These are phyloP conservation scores for Passer montanus DNA, from an alignment of 2,113 vertebrate genomes.

Conservation along the genomic window DNA sequence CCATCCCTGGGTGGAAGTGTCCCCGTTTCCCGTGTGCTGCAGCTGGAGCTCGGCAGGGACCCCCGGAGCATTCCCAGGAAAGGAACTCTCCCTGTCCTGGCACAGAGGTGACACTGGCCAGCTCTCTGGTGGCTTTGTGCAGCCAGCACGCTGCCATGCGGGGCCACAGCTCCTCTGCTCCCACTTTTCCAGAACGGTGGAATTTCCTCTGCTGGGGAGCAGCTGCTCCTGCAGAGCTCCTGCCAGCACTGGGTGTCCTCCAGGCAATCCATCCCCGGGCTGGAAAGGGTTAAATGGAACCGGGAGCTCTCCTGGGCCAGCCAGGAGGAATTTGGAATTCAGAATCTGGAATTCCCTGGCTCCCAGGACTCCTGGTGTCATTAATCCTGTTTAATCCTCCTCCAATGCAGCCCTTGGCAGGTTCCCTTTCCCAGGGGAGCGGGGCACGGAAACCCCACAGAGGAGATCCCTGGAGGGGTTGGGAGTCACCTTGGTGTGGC, in stretches of 20 bases:
- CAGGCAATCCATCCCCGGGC: neutral
- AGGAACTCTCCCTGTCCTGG: neutral
- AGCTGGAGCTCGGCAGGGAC: neutral
- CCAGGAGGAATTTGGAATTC: neutral
- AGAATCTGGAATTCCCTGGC: neutral
- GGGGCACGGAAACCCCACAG: neutral
- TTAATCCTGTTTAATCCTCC: constrained; percentile 10
- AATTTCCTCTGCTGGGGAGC: neutral
- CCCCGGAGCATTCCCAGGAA: no score
- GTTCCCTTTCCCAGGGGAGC: neutral
- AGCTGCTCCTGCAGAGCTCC: neutral
- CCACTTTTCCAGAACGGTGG: neutral
- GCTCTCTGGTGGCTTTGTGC: neutral
- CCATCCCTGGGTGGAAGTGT: neutral
- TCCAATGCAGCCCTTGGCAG: neutral
- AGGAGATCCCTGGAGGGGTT: neutral
- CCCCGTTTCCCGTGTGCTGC: rapidly evolving
- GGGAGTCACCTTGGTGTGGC: neutral
- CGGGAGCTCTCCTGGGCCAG: neutral
- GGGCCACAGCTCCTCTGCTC: neutral
- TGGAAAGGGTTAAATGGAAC: neutral
- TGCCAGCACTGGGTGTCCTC: neutral
- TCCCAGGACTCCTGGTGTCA: no score
- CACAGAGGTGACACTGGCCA: neutral
- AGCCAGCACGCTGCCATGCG: neutral